Evolutionary conservation across 2,113 vertebrate genomes (phyloP), one percentile per base, ranked within the genome.

Genomic region (Polypterus senegalus): DNA sequence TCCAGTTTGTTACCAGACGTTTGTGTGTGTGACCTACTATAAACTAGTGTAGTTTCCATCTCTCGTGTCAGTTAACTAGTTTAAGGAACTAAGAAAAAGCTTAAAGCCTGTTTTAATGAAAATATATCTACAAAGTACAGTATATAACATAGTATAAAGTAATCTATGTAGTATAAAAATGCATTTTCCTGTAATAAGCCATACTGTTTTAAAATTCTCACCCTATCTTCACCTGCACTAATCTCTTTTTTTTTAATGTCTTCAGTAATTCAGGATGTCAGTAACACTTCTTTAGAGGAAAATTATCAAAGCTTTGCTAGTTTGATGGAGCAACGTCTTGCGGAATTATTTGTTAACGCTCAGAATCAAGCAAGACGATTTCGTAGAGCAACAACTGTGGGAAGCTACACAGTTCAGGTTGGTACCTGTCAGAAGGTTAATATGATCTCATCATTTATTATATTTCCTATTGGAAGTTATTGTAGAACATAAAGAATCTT

Each of bases 261-360:
- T 53, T 5, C 80, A 99, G 96, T 98, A 72, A 91, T 99, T 74
- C 93, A 93, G 74, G 94, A 96, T 3, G 94, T 98, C 54, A 92
- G 94, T 65, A 91, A 89, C 53, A 82, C 84, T 0, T 86, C 92
- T 46, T 79, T 98, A 78, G 91, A 92, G 58, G 80, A 83, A 68
- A 93, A 93, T 77, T 97, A 94, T 68, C 94, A 97, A 76, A 97
- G 93, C 81, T 99, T 99, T 61, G 91, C 94, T 63, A 89, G 88
- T 27, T 69, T 96, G 69, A 98, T 99, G 96, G 96, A 99, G 75
- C 92, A 91, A 74, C 87, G 92, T n/a, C 68, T 99, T 77, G 94
- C 92, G 47, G 92, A 92, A 8, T 80, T 97, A 5, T 97, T 99
- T 61, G 86, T 91, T 81, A 83, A 91, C 79, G 94, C 93, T 43